Percentiles rank a stretch among this genome's conserved stretches.
These are phyloP conservation scores for Gastrophryne carolinensis DNA, from an alignment of 2,797 vertebrate genomes.

Conservation along the genomic window DNA sequence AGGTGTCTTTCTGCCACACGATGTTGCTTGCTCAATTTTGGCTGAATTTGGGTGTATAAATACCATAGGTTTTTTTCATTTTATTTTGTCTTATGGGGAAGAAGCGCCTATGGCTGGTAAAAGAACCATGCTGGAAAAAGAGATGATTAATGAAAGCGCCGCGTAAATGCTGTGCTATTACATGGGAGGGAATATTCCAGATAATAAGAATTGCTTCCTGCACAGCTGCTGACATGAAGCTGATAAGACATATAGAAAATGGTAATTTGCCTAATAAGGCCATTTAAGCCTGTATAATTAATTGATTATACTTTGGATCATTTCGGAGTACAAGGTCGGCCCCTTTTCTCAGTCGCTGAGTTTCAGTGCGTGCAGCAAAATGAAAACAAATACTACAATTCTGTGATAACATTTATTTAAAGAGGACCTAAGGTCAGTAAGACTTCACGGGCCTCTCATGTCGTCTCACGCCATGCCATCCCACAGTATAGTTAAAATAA, in stretches of 20 bases:
- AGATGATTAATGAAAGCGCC: background rate
- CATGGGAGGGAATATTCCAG: background rate
- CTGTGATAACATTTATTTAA: too few species aligned
- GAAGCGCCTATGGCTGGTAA: background rate
- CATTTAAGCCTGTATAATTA: constrained; percentile 16
- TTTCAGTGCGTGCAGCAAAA: too few species aligned
- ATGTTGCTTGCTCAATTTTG: too few species aligned
- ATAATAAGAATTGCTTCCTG: background rate
- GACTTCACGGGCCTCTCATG: too few species aligned
- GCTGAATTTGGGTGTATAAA: too few species aligned
- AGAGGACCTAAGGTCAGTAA: too few species aligned
- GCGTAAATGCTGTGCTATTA: background rate
- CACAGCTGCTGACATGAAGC: constrained; percentile 20
- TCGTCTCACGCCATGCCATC: too few species aligned
- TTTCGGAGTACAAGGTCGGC: background rate
- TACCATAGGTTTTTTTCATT: too few species aligned
- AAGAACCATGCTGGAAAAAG: background rate
- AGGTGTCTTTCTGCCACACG: too few species aligned
- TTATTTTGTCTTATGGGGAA: too few species aligned
- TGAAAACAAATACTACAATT: too few species aligned
- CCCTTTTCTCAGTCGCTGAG: background rate
- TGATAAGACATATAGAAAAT: constrained; percentile 27
- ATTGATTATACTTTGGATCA: constrained; percentile 9
- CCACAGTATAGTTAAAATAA: too few species aligned
- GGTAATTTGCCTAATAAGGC: constrained; percentile 4